A percentile compares a stretch with the other conserved stretches of the same genome.
These are phyloP conservation scores for Pantherophis guttatus DNA, from an alignment of 2,113 vertebrate species.

Conservation along the genomic window DNA sequence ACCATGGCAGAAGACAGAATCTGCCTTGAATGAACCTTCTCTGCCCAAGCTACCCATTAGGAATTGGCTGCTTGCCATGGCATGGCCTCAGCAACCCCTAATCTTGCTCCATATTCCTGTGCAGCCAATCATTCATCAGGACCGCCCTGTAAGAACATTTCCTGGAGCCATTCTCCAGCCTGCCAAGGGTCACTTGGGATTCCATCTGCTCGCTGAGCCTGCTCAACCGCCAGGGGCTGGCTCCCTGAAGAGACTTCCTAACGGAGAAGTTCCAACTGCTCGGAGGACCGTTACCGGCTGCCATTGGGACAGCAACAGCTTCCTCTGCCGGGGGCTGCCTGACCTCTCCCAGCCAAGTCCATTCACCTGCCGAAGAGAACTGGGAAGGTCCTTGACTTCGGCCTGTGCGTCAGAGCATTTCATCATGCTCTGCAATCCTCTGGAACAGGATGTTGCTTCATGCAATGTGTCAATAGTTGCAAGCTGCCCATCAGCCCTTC, in stretches of 20 bases:
- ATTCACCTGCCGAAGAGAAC: background rate
- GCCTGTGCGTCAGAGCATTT: background rate
- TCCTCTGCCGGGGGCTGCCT: background rate
- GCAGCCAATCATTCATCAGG: background rate
- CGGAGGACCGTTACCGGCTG: background rate
- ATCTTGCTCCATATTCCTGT: background rate
- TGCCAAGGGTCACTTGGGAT: background rate
- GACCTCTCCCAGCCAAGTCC: background rate
- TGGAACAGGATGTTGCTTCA: background rate
- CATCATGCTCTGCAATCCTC: background rate
- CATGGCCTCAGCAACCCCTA: background rate
- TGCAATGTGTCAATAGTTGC: background rate
- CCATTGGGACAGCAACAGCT: background rate
- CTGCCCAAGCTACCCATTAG: background rate
- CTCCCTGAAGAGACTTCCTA: background rate
- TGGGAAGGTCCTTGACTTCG: background rate
- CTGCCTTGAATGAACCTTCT: background rate
- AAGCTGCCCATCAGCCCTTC: background rate
- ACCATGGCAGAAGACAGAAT: background rate
- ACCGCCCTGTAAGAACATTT: background rate
- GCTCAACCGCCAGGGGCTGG: background rate
- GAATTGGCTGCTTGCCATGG: background rate
- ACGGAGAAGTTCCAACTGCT: background rate
- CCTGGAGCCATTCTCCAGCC: background rate
- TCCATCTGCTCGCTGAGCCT: background rate